phyloP scores from a whole-genome alignment of 2,113 vertebrate genomes.

The Sprattus sprattus region DNA sequence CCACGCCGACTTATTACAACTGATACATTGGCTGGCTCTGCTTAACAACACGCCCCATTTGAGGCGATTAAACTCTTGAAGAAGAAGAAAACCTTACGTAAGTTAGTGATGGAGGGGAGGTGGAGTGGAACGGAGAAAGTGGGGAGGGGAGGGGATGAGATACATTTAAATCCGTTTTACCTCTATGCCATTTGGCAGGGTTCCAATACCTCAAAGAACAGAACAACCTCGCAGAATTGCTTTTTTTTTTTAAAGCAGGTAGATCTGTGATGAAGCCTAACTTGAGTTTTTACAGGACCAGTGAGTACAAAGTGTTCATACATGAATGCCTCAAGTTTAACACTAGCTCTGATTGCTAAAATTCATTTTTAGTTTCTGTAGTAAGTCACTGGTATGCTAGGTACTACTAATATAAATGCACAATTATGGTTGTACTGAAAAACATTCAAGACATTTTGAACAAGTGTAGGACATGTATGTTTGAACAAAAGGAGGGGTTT shows the following conservation, averaged over 20 bases:
- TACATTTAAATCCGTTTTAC: constrained; percentile 1
- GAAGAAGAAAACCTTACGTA: background rate
- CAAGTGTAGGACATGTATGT: no score
- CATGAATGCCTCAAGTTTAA: no score
- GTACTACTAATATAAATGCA: no score
- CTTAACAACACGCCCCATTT: background rate
- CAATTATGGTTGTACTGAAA: no score
- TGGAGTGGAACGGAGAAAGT: background rate
- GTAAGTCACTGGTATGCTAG: no score
- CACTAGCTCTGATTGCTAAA: no score
- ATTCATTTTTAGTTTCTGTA: no score
- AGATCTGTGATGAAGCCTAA: background rate
- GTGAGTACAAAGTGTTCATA: no score
- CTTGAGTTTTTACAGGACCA: no score
- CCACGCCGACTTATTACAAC: background rate
- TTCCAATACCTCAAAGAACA: background rate
- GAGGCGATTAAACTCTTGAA: constrained; percentile 5
- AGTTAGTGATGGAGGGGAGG: background rate
- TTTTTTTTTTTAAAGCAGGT: background rate
- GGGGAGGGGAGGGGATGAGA: background rate
- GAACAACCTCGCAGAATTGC: background rate
- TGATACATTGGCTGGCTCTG: background rate
- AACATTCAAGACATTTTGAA: background rate
- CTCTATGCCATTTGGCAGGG: background rate
- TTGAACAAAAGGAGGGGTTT: background rate